These are phyloP conservation scores for Tenualosa ilisha DNA, from an alignment of 2,797 vertebrate genomes.

Conservation along the genomic window DNA sequence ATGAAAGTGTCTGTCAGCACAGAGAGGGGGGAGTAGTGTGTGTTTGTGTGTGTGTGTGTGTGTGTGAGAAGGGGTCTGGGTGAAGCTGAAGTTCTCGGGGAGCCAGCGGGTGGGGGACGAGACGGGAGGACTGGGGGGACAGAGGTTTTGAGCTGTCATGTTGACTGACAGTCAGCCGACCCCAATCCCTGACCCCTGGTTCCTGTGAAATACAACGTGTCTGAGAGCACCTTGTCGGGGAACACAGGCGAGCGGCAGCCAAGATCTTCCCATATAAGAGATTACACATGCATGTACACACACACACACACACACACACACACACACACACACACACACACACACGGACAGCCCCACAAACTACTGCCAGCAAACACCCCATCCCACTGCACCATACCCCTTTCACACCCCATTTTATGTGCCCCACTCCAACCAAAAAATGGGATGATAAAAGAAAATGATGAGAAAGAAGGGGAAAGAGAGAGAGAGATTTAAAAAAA, in stretches of 20 bases:
- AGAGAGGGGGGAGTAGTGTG: neutral
- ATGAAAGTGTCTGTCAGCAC: neutral
- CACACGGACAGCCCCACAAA: neutral
- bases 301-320: neutral
- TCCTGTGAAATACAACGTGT: conserved; percentile 25
- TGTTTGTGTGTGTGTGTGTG: neutral
- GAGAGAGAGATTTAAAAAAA: neutral
- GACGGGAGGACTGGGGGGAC: neutral
- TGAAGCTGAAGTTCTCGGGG: neutral
- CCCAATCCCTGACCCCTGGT: conserved; percentile 25
- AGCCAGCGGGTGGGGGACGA: neutral
- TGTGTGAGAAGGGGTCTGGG: neutral
- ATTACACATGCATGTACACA: neutral
- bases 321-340: conserved; percentile 8
- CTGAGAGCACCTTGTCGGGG: conserved; percentile 9
- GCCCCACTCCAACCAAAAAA: neutral
- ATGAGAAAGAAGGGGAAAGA: neutral
- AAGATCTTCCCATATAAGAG: conserved; percentile 2
- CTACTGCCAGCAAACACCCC: too few species aligned
- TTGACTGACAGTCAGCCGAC: conserved; percentile 14
- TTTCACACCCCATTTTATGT: neutral
- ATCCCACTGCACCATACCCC: neutral
- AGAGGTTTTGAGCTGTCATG: neutral
- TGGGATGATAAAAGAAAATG: neutral
- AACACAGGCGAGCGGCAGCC: conserved; percentile 8